These are phyloP conservation scores for Drosophila tristis DNA, from an alignment of 1,140 invertebrate genomes.

Conservation along the genomic window DNA sequence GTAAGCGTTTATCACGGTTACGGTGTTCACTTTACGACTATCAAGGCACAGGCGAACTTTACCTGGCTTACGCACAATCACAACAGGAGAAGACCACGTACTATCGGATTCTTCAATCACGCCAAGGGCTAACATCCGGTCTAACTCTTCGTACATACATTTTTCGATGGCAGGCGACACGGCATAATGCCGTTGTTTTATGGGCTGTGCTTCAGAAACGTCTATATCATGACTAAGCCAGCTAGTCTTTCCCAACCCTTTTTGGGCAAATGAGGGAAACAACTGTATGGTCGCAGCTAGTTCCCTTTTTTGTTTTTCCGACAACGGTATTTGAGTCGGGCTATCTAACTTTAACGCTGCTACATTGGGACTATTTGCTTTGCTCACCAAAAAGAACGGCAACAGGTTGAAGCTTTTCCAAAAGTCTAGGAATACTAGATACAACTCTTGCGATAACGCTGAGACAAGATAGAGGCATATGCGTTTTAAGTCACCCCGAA, in stretches of 20 bases:
- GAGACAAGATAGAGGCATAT: neutral
- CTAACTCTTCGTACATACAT: constrained; percentile 14
- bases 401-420: neutral
- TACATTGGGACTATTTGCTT: neutral
- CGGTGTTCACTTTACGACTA: neutral
- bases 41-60: constrained; percentile 10
- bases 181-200: constrained; percentile 15
- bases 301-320: neutral
- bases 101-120: constrained; percentile 25
- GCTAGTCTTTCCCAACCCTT: constrained; percentile 4
- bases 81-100: constrained; percentile 14
- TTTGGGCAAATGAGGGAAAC: neutral
- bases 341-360: too few species aligned
- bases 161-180: constrained; percentile 19
- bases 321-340: too few species aligned
- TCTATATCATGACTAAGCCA: constrained; percentile 9
- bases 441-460: neutral
- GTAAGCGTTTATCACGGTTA: constrained; percentile 24
- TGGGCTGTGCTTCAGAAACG: constrained; percentile 1
- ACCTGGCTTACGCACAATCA: constrained; percentile 7
- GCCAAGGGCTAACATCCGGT: constrained; percentile 8
- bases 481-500: neutral
- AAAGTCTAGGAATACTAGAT: neutral
- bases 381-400: neutral
- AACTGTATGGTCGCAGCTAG: neutral